Percentiles rank a stretch among this genome's conserved stretches.
Evolutionary conservation across 35 echinoderm and acorn worm genomes (phyloP).

Genomic region (Apostichopus japonicus): DNA sequence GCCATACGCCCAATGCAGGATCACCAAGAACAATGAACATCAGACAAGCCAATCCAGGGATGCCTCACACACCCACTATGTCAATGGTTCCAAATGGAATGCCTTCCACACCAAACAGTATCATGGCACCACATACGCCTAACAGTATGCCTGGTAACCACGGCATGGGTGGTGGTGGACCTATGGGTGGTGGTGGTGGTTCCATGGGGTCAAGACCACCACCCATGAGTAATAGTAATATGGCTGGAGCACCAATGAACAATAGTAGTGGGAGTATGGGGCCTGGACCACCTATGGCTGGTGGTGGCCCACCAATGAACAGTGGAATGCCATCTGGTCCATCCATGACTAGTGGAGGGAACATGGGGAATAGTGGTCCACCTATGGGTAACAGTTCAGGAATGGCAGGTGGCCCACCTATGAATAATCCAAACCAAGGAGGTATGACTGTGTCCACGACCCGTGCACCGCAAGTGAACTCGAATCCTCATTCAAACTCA

Average conservation of each 20-base stretch:
- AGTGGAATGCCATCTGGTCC: conserved; percentile 35
- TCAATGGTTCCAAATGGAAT: conserved; percentile 56
- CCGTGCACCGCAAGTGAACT: conserved; percentile 29
- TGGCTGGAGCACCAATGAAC: conserved; percentile 67
- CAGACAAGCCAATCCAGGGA: conserved; percentile 64
- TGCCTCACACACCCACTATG: conserved; percentile 21
- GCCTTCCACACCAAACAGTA: conserved; percentile 71
- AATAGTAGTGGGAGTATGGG: conserved; percentile 45
- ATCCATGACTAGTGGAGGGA: conserved; percentile 65
- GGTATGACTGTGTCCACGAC: conserved; percentile 49
- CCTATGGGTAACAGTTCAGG: conserved; percentile 33
- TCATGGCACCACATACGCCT: conserved; percentile 81
- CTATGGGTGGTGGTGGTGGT: background rate
- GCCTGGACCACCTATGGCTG: conserved; percentile 18
- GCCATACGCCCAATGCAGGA: conserved; percentile 49
- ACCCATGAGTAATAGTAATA: conserved; percentile 2
- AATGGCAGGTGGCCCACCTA: conserved; percentile 24
- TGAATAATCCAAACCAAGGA: conserved; percentile 15
- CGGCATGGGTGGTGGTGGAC: conserved; percentile 17
- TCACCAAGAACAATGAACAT: conserved; percentile 67
- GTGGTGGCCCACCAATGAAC: conserved; percentile 37
- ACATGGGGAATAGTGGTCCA: background rate
- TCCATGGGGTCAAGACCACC: conserved; percentile 35
- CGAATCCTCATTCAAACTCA: conserved; percentile 60
- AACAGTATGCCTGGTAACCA: conserved; percentile 80